phyloP scores from a whole-genome alignment of 2,113 vertebrate species.

The Butorides virescens region DNA sequence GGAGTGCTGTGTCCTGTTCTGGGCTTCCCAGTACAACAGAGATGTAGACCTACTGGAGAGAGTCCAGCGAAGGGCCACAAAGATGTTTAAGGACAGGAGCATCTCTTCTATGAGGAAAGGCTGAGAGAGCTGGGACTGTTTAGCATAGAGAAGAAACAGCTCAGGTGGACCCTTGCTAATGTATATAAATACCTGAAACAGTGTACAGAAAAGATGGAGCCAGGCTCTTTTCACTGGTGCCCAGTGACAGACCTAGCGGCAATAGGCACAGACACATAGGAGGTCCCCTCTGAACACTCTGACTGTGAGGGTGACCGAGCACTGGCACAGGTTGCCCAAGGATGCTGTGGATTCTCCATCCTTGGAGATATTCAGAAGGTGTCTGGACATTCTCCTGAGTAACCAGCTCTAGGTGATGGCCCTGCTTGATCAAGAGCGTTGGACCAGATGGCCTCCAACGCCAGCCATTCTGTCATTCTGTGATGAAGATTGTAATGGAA shows the following conservation, averaged over 20 bases:
- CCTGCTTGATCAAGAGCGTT: background rate
- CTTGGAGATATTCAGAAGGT: background rate
- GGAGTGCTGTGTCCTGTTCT: background rate
- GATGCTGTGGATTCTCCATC: background rate
- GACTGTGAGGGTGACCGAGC: background rate
- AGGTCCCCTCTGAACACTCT: background rate
- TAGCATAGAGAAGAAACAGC: background rate
- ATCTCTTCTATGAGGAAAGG: background rate
- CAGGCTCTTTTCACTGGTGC: background rate
- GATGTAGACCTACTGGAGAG: background rate
- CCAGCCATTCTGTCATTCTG: background rate
- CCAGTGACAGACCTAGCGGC: background rate
- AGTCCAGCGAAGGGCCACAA: background rate
- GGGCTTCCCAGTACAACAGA: background rate
- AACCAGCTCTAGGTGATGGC: background rate
- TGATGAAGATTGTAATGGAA: background rate
- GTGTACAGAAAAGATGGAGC: background rate
- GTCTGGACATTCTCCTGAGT: background rate
- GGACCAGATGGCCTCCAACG: background rate
- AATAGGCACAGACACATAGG: background rate
- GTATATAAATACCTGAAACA: background rate
- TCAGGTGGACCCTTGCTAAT: fast-evolving
- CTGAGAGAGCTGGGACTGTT: background rate
- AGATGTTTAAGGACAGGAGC: background rate
- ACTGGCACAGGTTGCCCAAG: background rate